Base-by-base conservation (phyloP, 2,797 vertebrate species). In the Buphagus erythrorhynchus region DNA sequence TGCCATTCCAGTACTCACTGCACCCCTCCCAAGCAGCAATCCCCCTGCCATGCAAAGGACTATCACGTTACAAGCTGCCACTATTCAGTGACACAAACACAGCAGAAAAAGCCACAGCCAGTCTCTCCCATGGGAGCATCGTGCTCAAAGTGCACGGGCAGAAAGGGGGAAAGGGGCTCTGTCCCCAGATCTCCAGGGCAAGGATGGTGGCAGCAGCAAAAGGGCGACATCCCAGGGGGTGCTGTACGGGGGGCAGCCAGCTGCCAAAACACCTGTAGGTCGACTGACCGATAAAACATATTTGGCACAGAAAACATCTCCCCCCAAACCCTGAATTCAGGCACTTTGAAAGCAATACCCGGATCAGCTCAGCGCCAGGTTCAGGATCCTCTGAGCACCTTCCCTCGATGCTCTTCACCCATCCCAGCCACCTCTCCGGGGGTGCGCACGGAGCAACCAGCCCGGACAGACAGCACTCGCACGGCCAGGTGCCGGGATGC, bases 221-320 rank as follows among this genome's bases (percentile, higher is more conserved):
- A 55, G 20, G 20, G 10, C 17, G 40, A 40, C 40, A 51, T 87
- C 55, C 2, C 5, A 20, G 57, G 31, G 26, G 49, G 21, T 38
- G 29, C 0, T 4, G 16, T 1, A 24, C 0, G 6, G 4, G 8
- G 26, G 8, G 8, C 54, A 59, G 24, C 22, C 5, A 1, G 18
- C 61, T 61, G 51, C 36, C 10, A 1, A 52, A 77, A 46, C 54
- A 17, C 22, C 10, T 74, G 10, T 6, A 40, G 25, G 40, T 15
- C 22, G 58, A n/a, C 12, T 11, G 18, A 17, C 11, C 17, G 16
- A 16, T 2, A 62, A 57, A 35, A 16, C 26, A 3, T 5, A 20
- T 24, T 28, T 38, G 16, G 54, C 29, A 57, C 4, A 19, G 25
- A 16, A 59, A 57, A 16, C 1, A 42, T 3, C 33, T 33, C 45